Evolutionary conservation across 2,797 vertebrate genomes (phyloP), one percentile per base, ranked within the genome.

Genomic region (Crax fasciolata): DNA sequence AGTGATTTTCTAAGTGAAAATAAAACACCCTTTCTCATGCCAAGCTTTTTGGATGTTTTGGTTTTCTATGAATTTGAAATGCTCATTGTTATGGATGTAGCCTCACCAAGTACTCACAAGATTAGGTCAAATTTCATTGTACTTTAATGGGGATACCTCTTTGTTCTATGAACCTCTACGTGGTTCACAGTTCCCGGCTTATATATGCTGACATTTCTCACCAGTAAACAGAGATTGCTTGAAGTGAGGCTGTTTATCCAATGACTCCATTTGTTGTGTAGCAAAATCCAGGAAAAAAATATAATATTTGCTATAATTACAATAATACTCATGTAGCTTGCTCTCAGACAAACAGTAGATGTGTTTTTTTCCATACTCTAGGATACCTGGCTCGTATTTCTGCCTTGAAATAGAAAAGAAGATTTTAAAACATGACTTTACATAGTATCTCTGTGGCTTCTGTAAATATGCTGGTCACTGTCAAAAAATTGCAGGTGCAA

Each of bases 401-500:
- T 73, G 23, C 32, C 30, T 82, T 35, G 41, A 71, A 82, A 67
- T 2, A 95, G 14, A 84, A 84, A 3, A 51, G 2, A 39, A 44
- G 10, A 68, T 63, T 87, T 79, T 61, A 87, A 82, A 77, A 74
- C 6, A 38, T 0, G 1, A 41, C 25, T 82, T 78, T 25, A 21
- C 44, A 23, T 4, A 52, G 14, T 20, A 91, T 55, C 68, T 72
- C 66, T 72, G 28, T 87, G 25, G 9, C 6, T 93, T 41, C 84
- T 88, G 25, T 49, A 96, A 88, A 94, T 84, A 84, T 13, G 14
- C 24, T 54, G 49, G 13, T 16, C 82, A 76, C 61, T 74, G 52
- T 54, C 78, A 44, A 87, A 97, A 91, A 90, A 90, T 86, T 65
- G 44, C 28, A 43, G 49, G 72, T 75, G 58, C 67, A 87, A 18